phyloP scores from a whole-genome alignment of 2,797 vertebrate genomes.

The Cercopithecus neglectus region DNA sequence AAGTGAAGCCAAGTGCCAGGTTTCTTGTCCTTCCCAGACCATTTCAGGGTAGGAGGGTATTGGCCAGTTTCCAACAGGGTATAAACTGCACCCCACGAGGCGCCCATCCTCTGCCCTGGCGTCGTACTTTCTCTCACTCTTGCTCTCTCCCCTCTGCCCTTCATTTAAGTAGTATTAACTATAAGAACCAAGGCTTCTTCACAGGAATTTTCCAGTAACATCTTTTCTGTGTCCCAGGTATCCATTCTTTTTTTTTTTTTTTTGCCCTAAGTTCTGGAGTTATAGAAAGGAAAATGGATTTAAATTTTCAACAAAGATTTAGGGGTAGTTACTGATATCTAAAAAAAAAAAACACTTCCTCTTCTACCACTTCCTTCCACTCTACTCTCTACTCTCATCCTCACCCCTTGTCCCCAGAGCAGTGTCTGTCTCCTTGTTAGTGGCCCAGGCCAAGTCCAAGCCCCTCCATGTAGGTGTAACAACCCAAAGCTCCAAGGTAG shows the following conservation, averaged over 20 bases:
- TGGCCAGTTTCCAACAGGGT: background rate
- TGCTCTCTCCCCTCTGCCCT: background rate
- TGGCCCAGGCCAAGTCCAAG: background rate
- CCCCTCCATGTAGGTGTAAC: background rate
- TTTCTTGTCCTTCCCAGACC: conserved; percentile 30
- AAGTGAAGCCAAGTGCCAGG: conserved; percentile 4
- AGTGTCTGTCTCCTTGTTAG: background rate
- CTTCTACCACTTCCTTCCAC: background rate
- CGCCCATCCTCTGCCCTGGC: background rate
- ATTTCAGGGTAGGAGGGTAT: background rate
- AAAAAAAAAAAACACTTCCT: background rate
- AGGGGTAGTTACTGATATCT: background rate
- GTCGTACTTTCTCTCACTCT: background rate
- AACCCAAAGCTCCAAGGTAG: background rate
- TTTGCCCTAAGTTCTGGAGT: conserved; percentile 73
- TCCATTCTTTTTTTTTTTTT: conserved; percentile 78
- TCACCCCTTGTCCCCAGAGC: background rate
- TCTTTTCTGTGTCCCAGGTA: conserved; percentile 85
- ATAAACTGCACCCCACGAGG: background rate
- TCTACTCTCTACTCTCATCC: background rate
- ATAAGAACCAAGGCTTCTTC: conserved; percentile 85
- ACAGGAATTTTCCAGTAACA: conserved; percentile 73
- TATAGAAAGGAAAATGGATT: conserved; percentile 46
- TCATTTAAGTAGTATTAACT: conserved; percentile 82
- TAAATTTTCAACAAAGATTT: conserved; percentile 22